Conservation (phyloP, 1,140 invertebrate genomes). For the Contarinia nasturtii region DNA sequence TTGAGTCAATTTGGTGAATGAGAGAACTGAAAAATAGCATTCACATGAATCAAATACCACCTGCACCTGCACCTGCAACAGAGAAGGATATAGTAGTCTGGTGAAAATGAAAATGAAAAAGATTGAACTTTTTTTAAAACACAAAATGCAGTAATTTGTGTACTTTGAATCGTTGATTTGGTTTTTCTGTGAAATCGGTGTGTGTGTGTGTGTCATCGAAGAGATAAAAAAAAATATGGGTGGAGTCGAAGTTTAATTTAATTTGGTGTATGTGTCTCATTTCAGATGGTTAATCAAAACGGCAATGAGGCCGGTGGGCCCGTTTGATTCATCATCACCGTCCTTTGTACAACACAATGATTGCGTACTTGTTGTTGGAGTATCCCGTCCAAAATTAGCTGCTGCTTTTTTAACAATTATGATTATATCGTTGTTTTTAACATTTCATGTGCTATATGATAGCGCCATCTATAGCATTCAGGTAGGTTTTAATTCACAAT, state of each 20-base stretch:
- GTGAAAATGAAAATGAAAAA: no score
- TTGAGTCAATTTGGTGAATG: no score
- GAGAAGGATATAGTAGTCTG: no score
- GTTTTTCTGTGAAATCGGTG: no score
- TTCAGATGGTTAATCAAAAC: constrained; percentile 56
- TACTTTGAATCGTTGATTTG: no score
- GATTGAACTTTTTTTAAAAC: no score
- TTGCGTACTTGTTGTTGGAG: constrained; percentile 56
- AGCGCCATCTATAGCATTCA: constrained; percentile 61
- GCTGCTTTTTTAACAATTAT: constrained; percentile 55
- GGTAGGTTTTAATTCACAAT: constrained; percentile 14
- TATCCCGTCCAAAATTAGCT: constrained; percentile 58
- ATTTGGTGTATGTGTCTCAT: constrained; percentile 6
- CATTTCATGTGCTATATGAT: constrained; percentile 63
- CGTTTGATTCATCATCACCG: constrained; percentile 39
- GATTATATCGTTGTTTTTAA: constrained; percentile 55
- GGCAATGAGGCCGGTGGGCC: constrained; percentile 54
- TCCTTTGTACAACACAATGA: constrained; percentile 24
- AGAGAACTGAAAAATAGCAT: no score
- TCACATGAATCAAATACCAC: not conserved
- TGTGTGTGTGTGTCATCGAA: no score
- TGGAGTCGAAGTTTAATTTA: not conserved
- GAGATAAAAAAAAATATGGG: no score
- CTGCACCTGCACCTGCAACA: not conserved
- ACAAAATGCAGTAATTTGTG: no score